These are phyloP conservation scores for Loriculus beryllinus DNA, from an alignment of 2,797 vertebrate genomes.

Conservation along the genomic window DNA sequence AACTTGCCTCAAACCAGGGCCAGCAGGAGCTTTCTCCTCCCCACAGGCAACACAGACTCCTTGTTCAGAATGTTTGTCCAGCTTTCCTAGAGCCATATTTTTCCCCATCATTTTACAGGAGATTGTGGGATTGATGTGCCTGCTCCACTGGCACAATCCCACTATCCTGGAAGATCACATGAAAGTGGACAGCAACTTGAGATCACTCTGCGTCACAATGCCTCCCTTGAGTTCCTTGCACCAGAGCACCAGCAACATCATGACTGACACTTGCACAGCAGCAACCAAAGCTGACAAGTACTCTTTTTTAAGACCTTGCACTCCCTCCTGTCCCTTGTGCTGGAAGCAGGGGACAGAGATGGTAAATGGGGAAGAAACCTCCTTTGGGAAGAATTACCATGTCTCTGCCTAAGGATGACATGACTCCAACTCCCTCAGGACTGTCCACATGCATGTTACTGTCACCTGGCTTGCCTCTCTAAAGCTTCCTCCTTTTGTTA, in stretches of 20 bases:
- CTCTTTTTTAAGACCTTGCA: background rate
- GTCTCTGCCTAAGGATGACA: background rate
- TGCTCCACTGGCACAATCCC: background rate
- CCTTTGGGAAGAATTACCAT: background rate
- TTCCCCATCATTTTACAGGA: background rate
- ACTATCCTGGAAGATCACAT: background rate
- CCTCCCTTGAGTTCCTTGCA: background rate
- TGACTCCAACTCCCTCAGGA: background rate
- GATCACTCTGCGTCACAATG: background rate
- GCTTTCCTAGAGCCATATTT: background rate
- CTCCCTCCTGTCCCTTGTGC: background rate
- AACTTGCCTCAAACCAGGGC: background rate
- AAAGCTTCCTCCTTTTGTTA: constrained; percentile 27
- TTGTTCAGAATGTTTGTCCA: background rate
- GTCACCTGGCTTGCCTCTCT: constrained; percentile 3
- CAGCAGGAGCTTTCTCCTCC: background rate
- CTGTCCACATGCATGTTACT: background rate
- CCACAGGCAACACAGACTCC: background rate
- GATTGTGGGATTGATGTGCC: background rate
- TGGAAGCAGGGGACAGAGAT: background rate
- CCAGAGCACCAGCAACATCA: background rate
- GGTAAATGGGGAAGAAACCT: background rate
- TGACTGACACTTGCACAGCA: background rate
- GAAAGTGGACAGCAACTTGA: background rate
- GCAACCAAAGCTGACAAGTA: background rate